phyloP scores from a whole-genome alignment of 1,140 invertebrate species.

The Chlorops oryzae region DNA sequence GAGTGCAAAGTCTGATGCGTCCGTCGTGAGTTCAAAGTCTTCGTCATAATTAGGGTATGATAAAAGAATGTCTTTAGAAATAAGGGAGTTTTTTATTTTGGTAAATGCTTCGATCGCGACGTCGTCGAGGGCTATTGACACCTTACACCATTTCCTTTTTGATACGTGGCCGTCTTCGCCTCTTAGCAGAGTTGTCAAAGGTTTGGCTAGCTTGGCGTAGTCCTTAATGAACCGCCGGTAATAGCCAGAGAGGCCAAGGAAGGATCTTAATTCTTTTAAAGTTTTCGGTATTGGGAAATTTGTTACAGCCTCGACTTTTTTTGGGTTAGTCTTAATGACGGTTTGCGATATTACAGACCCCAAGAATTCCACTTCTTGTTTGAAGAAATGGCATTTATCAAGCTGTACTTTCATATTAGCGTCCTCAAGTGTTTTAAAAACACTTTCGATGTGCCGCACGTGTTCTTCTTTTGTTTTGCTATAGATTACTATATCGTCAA shows the following conservation, averaged over 20 bases:
- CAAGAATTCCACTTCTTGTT: constrained; percentile 22
- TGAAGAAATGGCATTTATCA: constrained; percentile 25
- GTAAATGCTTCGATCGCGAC: constrained; percentile 26
- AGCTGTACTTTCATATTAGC: constrained; percentile 29
- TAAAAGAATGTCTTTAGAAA: constrained; percentile 36
- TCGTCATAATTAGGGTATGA: constrained; percentile 36
- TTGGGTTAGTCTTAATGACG: constrained; percentile 22
- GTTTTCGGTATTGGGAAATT: constrained; percentile 27
- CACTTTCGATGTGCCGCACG: constrained; percentile 11
- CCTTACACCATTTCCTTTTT: constrained; percentile 20
- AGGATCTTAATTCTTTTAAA: constrained; percentile 24
- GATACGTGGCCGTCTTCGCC: constrained; percentile 11
- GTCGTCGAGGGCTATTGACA: constrained; percentile 24
- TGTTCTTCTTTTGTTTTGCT: constrained; percentile 11
- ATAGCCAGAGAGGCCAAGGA: constrained; percentile 30
- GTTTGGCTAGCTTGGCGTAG: constrained; percentile 24
- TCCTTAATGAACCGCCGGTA: constrained; percentile 29
- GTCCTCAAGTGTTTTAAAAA: constrained; percentile 21
- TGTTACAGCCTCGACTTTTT: constrained; percentile 20
- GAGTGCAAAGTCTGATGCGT: constrained; percentile 30
- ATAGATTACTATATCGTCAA: constrained; percentile 18
- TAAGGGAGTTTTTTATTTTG: constrained; percentile 20
- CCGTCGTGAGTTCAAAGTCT: constrained; percentile 36
- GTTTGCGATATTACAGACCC: constrained; percentile 23
- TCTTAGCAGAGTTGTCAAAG: constrained; percentile 15